Evolutionary conservation across 2,888 invertebrate genomes (phyloP), one percentile per base, ranked within the genome.

Genomic region (Ernsta delagoae): DNA sequence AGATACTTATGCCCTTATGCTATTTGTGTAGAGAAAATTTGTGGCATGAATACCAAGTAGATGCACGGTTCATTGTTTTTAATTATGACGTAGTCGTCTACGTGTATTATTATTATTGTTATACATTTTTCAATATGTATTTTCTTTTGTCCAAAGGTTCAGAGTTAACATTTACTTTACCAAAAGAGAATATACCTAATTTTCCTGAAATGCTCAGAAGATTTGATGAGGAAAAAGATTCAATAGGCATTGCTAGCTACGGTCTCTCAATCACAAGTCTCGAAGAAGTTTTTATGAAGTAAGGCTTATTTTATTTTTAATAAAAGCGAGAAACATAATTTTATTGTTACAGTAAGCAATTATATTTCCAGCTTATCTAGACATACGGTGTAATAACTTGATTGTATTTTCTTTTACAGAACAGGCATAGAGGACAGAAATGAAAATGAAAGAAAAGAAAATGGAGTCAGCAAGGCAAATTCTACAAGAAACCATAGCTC

Each of bases 231-330:
- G 88, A 94, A 57, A 95, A 95, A 56, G 85, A 89, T 0, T 79
- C 85, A 3, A 87, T 98, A 9, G 94, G 95, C 6, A 94, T 98
- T 60, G 94, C 94, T 56, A 97, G 97, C 78, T 98, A 96, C 83
- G 98, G 98, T 1, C 95, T 98, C 4, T 97, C 98, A 3, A 95
- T 97, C 12, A 97, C 98, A 2, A 97, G 97, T n/a, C 94, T 98
- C 83, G 98, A 98, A 88, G 98, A 98, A 91, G 98, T 98, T 0
- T 97, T 98, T 81, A 95, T 97, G 95, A 97, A 96, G 96, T 96
- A 88, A 83, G 90, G 83, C 12, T 45, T 16, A 16, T 16, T 16
- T 16, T 16, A 16, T 16, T 16, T 16, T 16, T 16, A 16, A 16
- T 16, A 16, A 16, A 16, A 16, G 16, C 1, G 16, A 16, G 16